phyloP scores from a whole-genome alignment of 2,888 invertebrate genomes.

The Rhogogaster chlorosoma region DNA sequence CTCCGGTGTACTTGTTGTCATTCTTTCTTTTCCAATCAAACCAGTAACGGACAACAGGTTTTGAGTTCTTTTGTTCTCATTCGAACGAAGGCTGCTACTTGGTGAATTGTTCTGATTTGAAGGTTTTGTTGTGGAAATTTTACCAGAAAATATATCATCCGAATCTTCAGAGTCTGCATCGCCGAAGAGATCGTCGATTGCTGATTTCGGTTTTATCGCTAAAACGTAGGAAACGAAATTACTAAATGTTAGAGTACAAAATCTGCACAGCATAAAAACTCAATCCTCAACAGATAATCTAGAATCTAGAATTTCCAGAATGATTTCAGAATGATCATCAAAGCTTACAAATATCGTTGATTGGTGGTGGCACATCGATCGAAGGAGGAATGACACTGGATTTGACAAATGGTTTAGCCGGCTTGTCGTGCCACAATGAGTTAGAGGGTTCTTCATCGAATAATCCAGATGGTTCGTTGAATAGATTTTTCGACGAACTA shows the following conservation, averaged over 20 bases:
- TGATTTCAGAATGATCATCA: background rate
- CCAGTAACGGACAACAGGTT: conserved; percentile 63
- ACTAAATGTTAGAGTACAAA: background rate
- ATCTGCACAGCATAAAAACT: background rate
- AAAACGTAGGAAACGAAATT: conserved; percentile 42
- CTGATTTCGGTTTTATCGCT: conserved; percentile 73
- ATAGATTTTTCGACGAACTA: conserved; percentile 66
- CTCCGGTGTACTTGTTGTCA: conserved; percentile 70
- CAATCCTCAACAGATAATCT: background rate
- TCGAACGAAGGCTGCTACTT: conserved; percentile 48
- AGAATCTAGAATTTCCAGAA: background rate
- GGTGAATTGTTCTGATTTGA: conserved; percentile 39
- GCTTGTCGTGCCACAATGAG: conserved; percentile 67
- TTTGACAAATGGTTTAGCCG: conserved; percentile 63
- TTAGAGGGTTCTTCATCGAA: conserved; percentile 67
- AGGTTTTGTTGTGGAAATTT: conserved; percentile 59
- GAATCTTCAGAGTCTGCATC: conserved; percentile 74
- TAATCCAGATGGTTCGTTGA: conserved; percentile 63
- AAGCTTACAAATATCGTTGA: conserved; percentile 69
- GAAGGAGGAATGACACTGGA: conserved; percentile 73
- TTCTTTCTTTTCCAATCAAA: conserved; percentile 56
- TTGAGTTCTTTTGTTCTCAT: conserved; percentile 54
- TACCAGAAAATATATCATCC: conserved; percentile 73
- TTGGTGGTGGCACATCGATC: conserved; percentile 74
- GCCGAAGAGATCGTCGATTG: conserved; percentile 75